Evolutionary conservation across 2,797 vertebrate species (phyloP).

Genomic region (Esox lucius): DNA sequence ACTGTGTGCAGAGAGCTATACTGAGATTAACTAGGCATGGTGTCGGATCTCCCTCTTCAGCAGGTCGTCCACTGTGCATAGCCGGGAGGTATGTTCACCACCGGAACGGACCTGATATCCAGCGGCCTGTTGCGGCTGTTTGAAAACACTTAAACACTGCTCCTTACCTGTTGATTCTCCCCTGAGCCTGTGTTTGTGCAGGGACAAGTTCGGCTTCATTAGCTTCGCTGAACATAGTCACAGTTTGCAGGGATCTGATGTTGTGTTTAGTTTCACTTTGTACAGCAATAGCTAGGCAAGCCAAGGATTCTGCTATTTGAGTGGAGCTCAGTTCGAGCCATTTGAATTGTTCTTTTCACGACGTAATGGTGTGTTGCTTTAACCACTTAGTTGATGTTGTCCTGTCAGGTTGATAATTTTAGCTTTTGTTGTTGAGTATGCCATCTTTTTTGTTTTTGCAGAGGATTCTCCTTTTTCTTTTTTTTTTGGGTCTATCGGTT

Average conservation of each 20-base stretch:
- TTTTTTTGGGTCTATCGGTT: too few species aligned
- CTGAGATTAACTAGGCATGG: conserved; percentile 47
- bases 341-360: not conserved
- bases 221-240: conserved; percentile 27
- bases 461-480: too few species aligned
- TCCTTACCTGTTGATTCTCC: too few species aligned
- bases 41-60: conserved; percentile 59
- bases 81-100: conserved; percentile 42
- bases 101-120: too few species aligned
- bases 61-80: conserved; percentile 47
- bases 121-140: too few species aligned
- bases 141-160: too few species aligned
- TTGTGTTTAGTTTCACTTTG: conserved; percentile 17
- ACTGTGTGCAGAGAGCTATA: conserved; percentile 54
- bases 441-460: too few species aligned
- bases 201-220: conserved; percentile 39
- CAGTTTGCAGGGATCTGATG: conserved; percentile 47
- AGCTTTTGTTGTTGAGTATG: not conserved
- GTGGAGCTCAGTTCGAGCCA: not conserved
- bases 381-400: not conserved
- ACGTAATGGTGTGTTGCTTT: not conserved
- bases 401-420: too few species aligned
- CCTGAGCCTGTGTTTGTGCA: too few species aligned
- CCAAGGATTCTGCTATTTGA: conserved; percentile 12
- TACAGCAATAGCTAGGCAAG: conserved; percentile 7